Base-by-base conservation (phyloP, 2,113 vertebrate species). In the Chaetodon trifascialis region DNA sequence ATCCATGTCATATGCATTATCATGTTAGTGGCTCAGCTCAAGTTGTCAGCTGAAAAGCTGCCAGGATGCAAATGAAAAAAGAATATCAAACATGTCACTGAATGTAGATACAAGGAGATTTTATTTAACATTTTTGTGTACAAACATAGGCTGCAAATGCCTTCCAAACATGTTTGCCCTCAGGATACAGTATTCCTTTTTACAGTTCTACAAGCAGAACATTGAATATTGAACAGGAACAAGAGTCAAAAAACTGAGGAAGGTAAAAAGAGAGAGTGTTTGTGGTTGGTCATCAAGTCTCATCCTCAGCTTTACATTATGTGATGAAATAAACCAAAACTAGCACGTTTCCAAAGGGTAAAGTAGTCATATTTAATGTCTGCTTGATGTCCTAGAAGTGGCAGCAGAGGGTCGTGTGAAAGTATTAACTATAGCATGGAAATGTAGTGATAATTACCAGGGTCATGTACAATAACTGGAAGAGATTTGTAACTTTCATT, bases 121-220 rank as follows among this genome's bases (percentile, higher is more conserved):
- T 95, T 95, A 95, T 95, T 95, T 91, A 92, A 92, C 91, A 92
- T 92, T 94, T 87, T 94, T 88, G 94, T 94, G 94, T 95, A 95
- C 94, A 95, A 95, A 95, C 92, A 92, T 87, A 92, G 94, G 92
- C 93, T 74, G 85, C 93, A 95, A 95, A 94, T 88, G 93, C 91
- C 92, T 94, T 93, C 89, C 89, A 89, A 94, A 94, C 88, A 91
- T 86, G 91, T 91, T 92, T 91, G 80, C 90, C 90, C 89, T 91
- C 91, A 79, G 84, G 90, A 88, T 90, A 93, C 89, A 93, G 89
- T 88, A 86, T 90, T 91, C 86, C 64, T 92, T 91, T 92, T 86
- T 91, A 91, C 93, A 95, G 93, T 88, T 93, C 92, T 91, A 90
- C 86, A 89, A 89, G 88, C 91, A 93, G 91, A 93, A 93, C 88